Evolutionary conservation across 1,140 invertebrate genomes (phyloP), one percentile per base, ranked within the genome.

Genomic region (Lepidotrigona ventralis): DNA sequence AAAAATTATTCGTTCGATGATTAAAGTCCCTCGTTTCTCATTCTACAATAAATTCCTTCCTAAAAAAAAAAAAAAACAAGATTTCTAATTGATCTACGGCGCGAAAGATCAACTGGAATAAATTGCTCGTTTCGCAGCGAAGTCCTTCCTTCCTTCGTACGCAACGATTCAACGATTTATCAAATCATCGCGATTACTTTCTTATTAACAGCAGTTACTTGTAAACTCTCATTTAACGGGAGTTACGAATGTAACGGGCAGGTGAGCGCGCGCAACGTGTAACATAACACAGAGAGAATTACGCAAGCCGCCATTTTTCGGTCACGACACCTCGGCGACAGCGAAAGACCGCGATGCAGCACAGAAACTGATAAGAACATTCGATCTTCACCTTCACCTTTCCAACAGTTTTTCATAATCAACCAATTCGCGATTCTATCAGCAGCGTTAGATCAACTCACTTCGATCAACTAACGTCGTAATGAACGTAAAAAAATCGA

Each of bases 301-400:
- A 33, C 33, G 63, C 63, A 68, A 78, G 58, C 23, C 56, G 33
- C 73, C 54, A 60, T 75, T 58, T 75, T 58, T 75, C 33, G 39
- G n/a, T 53, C 58, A 4, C 23, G n/a, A 46, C 33, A 46, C 3
- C 26, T 68, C 26, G 51, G 6, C n/a, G 21, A 39, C 76, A 54
- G 29, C 76, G 76, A 78, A 78, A 68, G 63, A 68, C 11, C 39
- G 39, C 63, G 29, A 78, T 68, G 26, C 60, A 63, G 15, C 60
- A 17, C 39, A 23, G 54, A 58, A 56, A 23, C 29, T 54, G 71
- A 73, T 74, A n/a, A 46, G 39, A 46, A 46, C n/a, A 15, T n/a
- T 54, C 14, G 26, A 71, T 60, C 23, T 60, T 23, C 14, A 23
- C 56, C n/a, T 73, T 56, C 12, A 23, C 71, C 71, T 73, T 14